These are phyloP conservation scores for Alectura lathami DNA, from an alignment of 2,113 vertebrate species.

Conservation along the genomic window DNA sequence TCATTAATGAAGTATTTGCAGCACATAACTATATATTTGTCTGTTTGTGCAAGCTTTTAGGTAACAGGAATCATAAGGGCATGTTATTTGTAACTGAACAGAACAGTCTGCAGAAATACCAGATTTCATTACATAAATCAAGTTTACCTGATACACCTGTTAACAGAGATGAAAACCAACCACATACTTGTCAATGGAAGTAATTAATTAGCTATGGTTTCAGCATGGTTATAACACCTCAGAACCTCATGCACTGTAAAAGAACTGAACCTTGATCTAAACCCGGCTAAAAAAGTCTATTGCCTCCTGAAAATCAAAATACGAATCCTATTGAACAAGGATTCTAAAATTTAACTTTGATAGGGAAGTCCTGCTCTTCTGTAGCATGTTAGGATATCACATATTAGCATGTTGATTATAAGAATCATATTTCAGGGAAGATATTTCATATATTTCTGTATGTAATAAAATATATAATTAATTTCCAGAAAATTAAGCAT, in stretches of 20 bases:
- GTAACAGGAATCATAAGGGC: background rate
- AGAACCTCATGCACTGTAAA: background rate
- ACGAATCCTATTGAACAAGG: background rate
- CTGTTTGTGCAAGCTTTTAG: background rate
- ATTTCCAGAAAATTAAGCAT: background rate
- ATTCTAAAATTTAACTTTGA: background rate
- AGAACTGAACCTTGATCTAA: background rate
- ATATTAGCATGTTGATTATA: background rate
- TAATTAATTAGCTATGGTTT: background rate
- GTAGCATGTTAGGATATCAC: background rate
- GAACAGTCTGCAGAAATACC: background rate
- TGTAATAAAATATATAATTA: background rate
- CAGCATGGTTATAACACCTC: background rate
- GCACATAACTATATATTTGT: slow-evolving; percentile 49
- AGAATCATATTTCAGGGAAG: background rate
- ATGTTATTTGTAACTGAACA: background rate
- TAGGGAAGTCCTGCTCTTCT: background rate
- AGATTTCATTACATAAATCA: background rate
- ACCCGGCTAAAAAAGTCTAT: background rate
- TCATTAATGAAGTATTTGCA: slow-evolving; percentile 48
- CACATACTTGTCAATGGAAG: background rate
- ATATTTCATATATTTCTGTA: background rate
- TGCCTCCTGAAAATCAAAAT: background rate
- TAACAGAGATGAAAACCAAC: background rate
- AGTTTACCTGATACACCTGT: background rate